phyloP scores from a whole-genome alignment of 2,888 invertebrate species.

The Diadegma fenestrale region DNA sequence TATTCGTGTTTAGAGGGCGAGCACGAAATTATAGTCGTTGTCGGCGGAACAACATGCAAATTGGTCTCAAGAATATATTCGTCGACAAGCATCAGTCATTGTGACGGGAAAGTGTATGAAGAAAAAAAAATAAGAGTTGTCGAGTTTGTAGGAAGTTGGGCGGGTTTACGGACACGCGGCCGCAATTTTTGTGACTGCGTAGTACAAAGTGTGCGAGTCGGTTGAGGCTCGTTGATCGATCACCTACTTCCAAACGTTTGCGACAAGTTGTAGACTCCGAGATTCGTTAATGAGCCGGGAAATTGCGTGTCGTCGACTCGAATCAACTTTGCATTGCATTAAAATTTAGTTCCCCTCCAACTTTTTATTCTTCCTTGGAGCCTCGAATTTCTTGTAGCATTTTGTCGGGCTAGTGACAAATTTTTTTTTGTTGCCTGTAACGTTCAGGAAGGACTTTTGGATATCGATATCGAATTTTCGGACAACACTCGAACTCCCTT shows the following conservation, averaged over 20 bases:
- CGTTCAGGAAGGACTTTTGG: conserved; percentile 94
- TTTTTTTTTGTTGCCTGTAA: conserved; percentile 13
- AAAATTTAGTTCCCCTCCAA: not conserved
- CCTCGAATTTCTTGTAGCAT: not conserved
- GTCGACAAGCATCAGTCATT: not conserved
- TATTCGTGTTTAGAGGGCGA: not conserved
- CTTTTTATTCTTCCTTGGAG: not conserved
- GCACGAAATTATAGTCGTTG: conserved; percentile 2
- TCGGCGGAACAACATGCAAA: not conserved
- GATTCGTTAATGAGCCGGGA: conserved; percentile 16
- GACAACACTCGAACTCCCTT: conserved; percentile 95
- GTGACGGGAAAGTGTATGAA: not conserved
- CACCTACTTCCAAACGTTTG: conserved; percentile 34
- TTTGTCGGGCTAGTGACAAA: not conserved
- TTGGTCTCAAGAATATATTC: not conserved
- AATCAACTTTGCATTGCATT: conserved; percentile 33
- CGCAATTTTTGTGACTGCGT: not conserved
- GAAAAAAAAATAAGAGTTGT: not conserved
- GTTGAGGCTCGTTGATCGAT: conserved; percentile 37
- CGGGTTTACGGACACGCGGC: not conserved
- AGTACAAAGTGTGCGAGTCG: not conserved
- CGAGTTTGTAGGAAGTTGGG: not conserved
- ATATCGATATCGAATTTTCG: conserved; percentile 96
- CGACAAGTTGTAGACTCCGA: conserved; percentile 13
- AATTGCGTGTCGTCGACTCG: conserved; percentile 33